Evolutionary conservation across 2,113 vertebrate genomes (phyloP).

Genomic region (Leptodactylus fuscus): DNA sequence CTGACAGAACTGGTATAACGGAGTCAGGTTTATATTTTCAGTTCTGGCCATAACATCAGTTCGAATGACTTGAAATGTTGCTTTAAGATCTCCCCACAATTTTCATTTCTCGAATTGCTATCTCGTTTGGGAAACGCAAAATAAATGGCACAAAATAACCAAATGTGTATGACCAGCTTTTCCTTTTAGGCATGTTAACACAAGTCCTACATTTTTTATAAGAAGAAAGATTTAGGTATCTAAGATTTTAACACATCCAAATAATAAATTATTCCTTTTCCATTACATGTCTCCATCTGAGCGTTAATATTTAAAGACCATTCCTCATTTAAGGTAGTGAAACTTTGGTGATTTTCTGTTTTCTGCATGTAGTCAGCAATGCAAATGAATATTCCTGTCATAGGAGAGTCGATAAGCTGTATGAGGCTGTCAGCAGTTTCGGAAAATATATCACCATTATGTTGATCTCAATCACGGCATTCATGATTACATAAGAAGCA

Average conservation of each 20-base stretch:
- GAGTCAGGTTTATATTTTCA: too few relatives aligned
- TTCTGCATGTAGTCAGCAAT: not conserved
- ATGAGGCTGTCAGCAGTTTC: conserved; percentile 2
- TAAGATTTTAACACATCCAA: not conserved
- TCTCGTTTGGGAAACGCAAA: too few relatives aligned
- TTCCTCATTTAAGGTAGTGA: not conserved
- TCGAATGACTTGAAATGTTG: too few relatives aligned
- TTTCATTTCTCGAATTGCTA: too few relatives aligned
- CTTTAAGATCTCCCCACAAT: too few relatives aligned
- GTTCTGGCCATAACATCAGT: too few relatives aligned
- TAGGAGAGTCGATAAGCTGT: not conserved
- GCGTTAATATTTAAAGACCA: not conserved
- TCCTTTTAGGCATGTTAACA: too few relatives aligned
- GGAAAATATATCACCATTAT: not conserved
- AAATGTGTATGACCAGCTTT: too few relatives aligned
- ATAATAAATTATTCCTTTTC: not conserved
- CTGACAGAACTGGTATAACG: too few relatives aligned
- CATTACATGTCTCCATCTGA: not conserved
- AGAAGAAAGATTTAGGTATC: not conserved
- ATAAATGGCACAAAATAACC: too few relatives aligned
- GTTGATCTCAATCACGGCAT: conserved; percentile 2
- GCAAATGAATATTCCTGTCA: not conserved
- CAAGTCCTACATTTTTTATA: too few relatives aligned
- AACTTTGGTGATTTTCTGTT: not conserved
- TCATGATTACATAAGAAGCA: conserved; percentile 3